Base-by-base conservation (phyloP, 2,797 vertebrate genomes). In the Crypturellus tataupa region DNA sequence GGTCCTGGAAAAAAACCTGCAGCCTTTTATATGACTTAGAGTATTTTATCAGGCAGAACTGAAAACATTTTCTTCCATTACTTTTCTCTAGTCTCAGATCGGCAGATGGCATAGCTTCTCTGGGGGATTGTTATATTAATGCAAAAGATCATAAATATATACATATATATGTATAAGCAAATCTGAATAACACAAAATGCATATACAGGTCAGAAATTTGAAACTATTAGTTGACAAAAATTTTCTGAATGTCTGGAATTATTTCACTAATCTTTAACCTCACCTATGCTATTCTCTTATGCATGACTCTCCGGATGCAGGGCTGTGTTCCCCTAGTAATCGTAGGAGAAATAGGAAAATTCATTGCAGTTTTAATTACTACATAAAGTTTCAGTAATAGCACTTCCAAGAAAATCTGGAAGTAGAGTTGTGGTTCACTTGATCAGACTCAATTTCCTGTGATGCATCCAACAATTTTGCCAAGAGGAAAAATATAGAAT, bases 271-370 rank as follows among this genome's bases (percentile, higher is more conserved):
- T 35, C 27, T 73, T 77, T 55, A 83, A 80, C 24, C 53, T 80
- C 51, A 39, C 12, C 31, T 62, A 9, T 87, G 10, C 15, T 55
- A 18, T 17, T 67, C 24, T 85, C 33, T 35, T 67, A 58, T 17
- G 9, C 10, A 4, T 24, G 17, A 42, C 65, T 29, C 37, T 82
- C 81, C 87, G 68, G 68, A 85, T 89, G 76, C 67, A 85, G 87
- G 87, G 59, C 64, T 77, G 33, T 88, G 64, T 64, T 58, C 64
- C 87, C 85, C 39, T 95, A 94, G 47, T 47, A 63, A 63, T 67
- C 33, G n/a, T 40, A 55, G n/a, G 7, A 37, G 77, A 47, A 88
- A 77, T 16, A 90, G 62, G 73, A 73, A 65, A 93, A 92, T 89
- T 63, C 56, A 35, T 37, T 76, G 12, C 46, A 80, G 5, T 70